These are phyloP conservation scores for Eufriesea mexicana DNA, from an alignment of 1,140 invertebrate genomes.

Conservation along the genomic window DNA sequence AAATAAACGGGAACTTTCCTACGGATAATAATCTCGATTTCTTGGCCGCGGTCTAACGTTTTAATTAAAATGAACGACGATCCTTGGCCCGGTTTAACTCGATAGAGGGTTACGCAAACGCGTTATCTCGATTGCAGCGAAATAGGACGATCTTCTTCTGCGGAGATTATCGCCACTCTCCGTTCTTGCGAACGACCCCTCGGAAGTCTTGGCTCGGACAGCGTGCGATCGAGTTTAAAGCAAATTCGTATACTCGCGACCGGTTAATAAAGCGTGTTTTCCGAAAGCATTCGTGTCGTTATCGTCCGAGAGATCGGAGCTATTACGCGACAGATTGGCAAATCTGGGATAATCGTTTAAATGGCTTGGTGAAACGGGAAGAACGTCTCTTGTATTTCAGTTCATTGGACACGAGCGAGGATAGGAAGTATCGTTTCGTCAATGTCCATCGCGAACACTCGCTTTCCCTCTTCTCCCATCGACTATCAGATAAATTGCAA, in stretches of 20 bases:
- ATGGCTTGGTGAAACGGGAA: neutral
- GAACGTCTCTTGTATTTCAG: neutral
- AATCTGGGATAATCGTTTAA: neutral
- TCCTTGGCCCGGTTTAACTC: neutral
- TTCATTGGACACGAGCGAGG: neutral
- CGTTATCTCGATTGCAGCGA: conserved; percentile 23
- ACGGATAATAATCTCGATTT: conserved; percentile 27
- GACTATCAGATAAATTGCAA: conserved; percentile 25
- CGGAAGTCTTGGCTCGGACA: no score
- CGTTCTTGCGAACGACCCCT: no score
- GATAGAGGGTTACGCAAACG: neutral
- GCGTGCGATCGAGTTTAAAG: no score
- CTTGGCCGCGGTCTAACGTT: neutral
- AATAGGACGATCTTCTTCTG: neutral
- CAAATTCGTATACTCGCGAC: no score
- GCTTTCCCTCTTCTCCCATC: neutral
- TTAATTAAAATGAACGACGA: conserved; percentile 50
- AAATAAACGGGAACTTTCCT: conserved; percentile 39
- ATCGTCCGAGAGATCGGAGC: no score
- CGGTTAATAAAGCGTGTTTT: no score
- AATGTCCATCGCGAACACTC: neutral
- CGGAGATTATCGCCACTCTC: no score
- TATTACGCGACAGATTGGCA: no score
- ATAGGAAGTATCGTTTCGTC: neutral
- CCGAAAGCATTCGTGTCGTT: no score